Conservation (phyloP, 2,797 vertebrate species). For the Petrocephalus sullivani region DNA sequence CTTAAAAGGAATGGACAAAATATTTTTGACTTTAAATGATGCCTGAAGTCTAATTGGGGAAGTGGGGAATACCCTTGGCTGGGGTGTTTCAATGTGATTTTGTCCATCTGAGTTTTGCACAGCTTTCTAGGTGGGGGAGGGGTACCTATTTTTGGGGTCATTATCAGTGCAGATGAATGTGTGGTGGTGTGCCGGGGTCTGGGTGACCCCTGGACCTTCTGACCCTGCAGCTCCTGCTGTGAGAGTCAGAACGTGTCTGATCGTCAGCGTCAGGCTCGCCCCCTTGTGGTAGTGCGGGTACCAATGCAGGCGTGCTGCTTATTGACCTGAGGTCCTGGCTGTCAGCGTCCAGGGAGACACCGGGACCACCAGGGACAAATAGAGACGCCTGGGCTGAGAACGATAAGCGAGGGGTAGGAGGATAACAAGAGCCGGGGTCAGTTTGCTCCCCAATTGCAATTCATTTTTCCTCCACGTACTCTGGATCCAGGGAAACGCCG, state of each 20-base stretch:
- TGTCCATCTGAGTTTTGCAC: background rate
- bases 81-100: background rate
- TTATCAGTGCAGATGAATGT: background rate
- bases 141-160: no score
- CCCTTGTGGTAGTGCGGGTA: background rate
- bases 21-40: background rate
- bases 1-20: background rate
- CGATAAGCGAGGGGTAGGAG: conserved; percentile 28
- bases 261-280: background rate
- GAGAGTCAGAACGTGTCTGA: background rate
- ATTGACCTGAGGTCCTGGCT: conserved; percentile 42
- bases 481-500: conserved; percentile 41
- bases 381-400: conserved; percentile 35
- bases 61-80: background rate
- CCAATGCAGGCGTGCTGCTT: background rate
- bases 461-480: conserved; percentile 51
- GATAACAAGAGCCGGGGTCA: conserved; percentile 5
- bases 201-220: background rate
- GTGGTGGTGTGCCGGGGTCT: background rate
- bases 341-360: background rate
- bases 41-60: background rate
- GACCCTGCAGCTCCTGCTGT: background rate
- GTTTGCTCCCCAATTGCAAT: conserved; percentile 32
- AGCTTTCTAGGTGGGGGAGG: background rate
- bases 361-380: background rate